Base-by-base conservation (phyloP, 2,888 invertebrate genomes). In the Polymixis lichenea region DNA sequence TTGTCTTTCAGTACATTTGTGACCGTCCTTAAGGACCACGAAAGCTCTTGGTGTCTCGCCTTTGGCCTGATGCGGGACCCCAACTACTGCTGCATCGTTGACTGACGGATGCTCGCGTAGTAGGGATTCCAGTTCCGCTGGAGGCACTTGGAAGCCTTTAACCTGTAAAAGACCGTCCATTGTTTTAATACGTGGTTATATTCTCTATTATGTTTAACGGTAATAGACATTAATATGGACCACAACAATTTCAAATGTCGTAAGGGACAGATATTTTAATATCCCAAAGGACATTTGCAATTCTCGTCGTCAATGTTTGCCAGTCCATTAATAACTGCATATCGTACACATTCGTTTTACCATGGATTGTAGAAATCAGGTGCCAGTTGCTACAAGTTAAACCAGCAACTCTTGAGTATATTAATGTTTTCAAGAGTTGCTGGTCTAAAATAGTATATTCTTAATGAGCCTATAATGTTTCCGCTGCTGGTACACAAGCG, bases 41-140 rank as follows among this genome's bases (percentile, higher is more conserved):
- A 98, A 98, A 0, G 98, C 99, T 90, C 97, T 97, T 0, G 99
- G 99, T 2, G 97, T 96, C 94, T 99, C 98, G 1, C 99, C 99
- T 82, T 96, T 97, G 9, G 95, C 92, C 0, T 97, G 95, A 90
- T 98, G 97, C 0, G 98, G 97, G 4, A 98, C 94, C 1, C 99
- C 99, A 75, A 99, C 96, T 0, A 99, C 99, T 0, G 98, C 99
- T 0, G 98, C 98, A 87, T 99, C 99, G 19, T 94, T 92, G 0
- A 99, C 97, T 43, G 97, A 97, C 0, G 98, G 98, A 94, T 98
- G 98, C 9, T 97, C 97, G 38, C 98, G 96, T 8, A 99, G 92
- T 9, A 98, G 87, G 53, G 97, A 98, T 94, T 99, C 99, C 53
- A 99, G 93, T 92, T 99, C 99, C 2, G 99, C 99, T 46, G 99